Conservation (phyloP, 2,797 vertebrate genomes). For the Salarias fasciatus region DNA sequence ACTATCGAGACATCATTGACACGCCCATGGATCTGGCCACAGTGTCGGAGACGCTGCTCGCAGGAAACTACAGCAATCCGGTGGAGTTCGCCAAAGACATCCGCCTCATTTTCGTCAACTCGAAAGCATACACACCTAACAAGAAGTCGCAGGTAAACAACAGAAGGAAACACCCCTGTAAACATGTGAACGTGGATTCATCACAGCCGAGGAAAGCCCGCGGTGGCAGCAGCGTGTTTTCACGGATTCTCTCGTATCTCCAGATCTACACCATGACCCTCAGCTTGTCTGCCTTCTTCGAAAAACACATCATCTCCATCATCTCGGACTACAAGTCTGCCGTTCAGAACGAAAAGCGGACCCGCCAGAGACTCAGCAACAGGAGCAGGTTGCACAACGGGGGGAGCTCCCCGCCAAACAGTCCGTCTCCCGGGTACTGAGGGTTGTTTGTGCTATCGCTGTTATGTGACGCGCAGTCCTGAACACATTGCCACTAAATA, state of each 20-base stretch:
- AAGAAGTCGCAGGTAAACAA: conserved; percentile 94
- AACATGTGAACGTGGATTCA: no score
- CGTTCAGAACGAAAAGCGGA: conserved; percentile 89
- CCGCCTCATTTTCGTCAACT: conserved; percentile 97
- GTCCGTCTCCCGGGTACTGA: conserved; percentile 86
- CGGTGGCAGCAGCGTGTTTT: neutral
- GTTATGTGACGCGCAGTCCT: no score
- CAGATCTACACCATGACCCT: conserved; percentile 98
- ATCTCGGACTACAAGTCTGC: conserved; percentile 95
- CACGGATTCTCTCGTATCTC: neutral
- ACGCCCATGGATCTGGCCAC: conserved; percentile 97
- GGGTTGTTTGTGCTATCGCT: neutral
- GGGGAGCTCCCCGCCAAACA: conserved; percentile 86
- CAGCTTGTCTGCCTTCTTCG: conserved; percentile 95
- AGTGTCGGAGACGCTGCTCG: conserved; percentile 91
- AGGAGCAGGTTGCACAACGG: conserved; percentile 89
- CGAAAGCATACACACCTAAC: conserved; percentile 98
- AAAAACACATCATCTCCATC: conserved; percentile 91
- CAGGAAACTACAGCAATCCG: conserved; percentile 92
- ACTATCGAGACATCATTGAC: conserved; percentile 94
- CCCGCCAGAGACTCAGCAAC: conserved; percentile 86
- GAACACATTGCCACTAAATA: no score
- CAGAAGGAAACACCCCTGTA: neutral
- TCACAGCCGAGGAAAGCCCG: neutral
- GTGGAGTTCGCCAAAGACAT: conserved; percentile 97